Percentiles rank a stretch among this genome's conserved stretches.
phyloP scores from a whole-genome alignment of 2,797 vertebrate species.

The Paratrypauchen microcephalus region DNA sequence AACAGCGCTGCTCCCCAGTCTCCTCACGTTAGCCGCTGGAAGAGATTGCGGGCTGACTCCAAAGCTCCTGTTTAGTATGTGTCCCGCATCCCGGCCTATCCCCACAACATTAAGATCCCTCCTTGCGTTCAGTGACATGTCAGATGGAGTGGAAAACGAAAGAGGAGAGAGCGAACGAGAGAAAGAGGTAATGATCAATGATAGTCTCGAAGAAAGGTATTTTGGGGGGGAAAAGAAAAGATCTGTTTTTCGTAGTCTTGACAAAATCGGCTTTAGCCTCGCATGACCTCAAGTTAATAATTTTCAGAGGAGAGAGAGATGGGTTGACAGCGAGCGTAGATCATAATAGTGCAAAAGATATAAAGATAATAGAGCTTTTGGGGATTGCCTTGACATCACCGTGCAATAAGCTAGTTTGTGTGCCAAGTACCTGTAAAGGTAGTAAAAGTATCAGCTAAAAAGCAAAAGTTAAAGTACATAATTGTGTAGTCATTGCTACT shows the following conservation, averaged over 20 bases:
- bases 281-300: conserved; percentile 48
- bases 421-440: too few relatives aligned
- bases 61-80: conserved; percentile 48
- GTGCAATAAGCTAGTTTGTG: too few relatives aligned
- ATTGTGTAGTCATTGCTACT: too few relatives aligned
- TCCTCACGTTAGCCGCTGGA: conserved; percentile 56
- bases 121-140: conserved; percentile 36
- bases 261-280: conserved; percentile 36
- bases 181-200: conserved; percentile 41
- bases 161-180: conserved; percentile 21
- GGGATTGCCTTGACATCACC: too few relatives aligned
- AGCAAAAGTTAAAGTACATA: too few relatives aligned
- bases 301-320: conserved; percentile 18
- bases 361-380: too few relatives aligned
- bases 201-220: conserved; percentile 23
- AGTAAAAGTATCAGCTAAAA: too few relatives aligned
- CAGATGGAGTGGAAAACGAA: conserved; percentile 35
- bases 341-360: not conserved
- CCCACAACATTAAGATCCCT: conserved; percentile 63
- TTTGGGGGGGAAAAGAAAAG: not conserved
- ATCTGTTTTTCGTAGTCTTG: conserved; percentile 32
- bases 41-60: conserved; percentile 58
- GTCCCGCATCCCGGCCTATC: conserved; percentile 54
- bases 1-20: conserved; percentile 55
- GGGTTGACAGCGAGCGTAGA: not conserved